phyloP scores from a whole-genome alignment of 2,113 vertebrate species.

The Tamias sibiricus region DNA sequence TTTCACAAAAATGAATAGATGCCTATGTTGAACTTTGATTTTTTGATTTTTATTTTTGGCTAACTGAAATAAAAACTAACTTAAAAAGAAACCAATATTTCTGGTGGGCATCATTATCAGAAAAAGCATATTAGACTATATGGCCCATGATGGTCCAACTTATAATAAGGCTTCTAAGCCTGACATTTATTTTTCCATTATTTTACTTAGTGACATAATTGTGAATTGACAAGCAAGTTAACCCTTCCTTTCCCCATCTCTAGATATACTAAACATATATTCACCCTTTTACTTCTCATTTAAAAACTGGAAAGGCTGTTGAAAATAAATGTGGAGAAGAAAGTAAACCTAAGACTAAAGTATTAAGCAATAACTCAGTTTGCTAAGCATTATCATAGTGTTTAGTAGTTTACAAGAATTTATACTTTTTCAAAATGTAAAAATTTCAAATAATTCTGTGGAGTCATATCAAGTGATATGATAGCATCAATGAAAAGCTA shows the following conservation, averaged over 20 bases:
- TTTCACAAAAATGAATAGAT: constrained; percentile 16
- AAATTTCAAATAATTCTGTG: constrained; percentile 26
- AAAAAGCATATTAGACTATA: neutral
- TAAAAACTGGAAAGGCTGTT: neutral
- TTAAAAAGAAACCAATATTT: constrained; percentile 25
- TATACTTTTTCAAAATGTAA: constrained; percentile 21
- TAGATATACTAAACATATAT: neutral
- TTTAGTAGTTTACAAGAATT: neutral
- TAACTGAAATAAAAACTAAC: neutral
- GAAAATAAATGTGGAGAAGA: neutral
- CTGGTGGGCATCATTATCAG: neutral
- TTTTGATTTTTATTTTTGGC: neutral
- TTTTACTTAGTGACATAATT: neutral
- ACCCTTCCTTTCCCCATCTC: neutral
- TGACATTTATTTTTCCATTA: neutral
- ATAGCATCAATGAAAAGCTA: neutral
- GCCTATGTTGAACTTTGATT: neutral
- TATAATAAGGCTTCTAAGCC: neutral
- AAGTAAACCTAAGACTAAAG: constrained; percentile 22
- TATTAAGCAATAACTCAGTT: neutral
- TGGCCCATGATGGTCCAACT: neutral
- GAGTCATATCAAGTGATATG: neutral
- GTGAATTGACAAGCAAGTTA: constrained; percentile 22
- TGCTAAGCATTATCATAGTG: neutral
- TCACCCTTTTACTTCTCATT: neutral